Evolutionary conservation across 2,797 vertebrate genomes (phyloP).

Genomic region (Trichosurus vulpecula): DNA sequence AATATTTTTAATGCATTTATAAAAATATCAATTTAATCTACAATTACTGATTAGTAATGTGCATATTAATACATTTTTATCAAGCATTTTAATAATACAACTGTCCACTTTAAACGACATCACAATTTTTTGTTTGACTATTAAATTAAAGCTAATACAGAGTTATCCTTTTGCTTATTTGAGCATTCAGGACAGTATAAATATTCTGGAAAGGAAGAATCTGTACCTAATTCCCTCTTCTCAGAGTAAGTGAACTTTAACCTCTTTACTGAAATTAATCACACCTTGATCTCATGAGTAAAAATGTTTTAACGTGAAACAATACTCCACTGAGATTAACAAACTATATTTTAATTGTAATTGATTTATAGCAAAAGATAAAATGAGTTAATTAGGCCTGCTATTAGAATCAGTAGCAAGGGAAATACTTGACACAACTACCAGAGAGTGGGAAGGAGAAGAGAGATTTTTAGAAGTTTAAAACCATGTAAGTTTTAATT

Average conservation of each 20-base stretch:
- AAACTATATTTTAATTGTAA: conserved; percentile 87
- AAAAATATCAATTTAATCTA: conserved; percentile 17
- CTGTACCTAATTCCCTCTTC: conserved; percentile 70
- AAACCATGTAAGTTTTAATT: conserved; percentile 79
- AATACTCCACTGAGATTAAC: conserved; percentile 81
- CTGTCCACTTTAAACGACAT: conserved; percentile 27
- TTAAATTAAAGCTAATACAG: conserved; percentile 33
- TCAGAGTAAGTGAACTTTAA: conserved; percentile 82
- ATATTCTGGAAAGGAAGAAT: conserved; percentile 51
- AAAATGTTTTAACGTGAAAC: conserved; percentile 85
- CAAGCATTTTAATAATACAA: not conserved
- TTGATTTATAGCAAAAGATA: conserved; percentile 86
- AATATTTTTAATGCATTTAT: not conserved
- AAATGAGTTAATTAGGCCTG: conserved; percentile 86
- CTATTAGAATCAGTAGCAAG: conserved; percentile 82
- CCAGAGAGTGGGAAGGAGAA: conserved; percentile 72
- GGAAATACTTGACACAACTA: conserved; percentile 77
- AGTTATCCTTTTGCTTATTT: conserved; percentile 7
- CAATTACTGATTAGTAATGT: not conserved
- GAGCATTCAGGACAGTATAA: conserved; percentile 25
- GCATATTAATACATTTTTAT: conserved; percentile 3
- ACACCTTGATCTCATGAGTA: conserved; percentile 84
- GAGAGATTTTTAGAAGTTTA: conserved; percentile 77
- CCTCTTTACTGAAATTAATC: conserved; percentile 84
- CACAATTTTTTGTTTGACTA: conserved; percentile 2